Base-by-base conservation (phyloP, 2,888 invertebrate species). In the Cryptocheilus praepositus region DNA sequence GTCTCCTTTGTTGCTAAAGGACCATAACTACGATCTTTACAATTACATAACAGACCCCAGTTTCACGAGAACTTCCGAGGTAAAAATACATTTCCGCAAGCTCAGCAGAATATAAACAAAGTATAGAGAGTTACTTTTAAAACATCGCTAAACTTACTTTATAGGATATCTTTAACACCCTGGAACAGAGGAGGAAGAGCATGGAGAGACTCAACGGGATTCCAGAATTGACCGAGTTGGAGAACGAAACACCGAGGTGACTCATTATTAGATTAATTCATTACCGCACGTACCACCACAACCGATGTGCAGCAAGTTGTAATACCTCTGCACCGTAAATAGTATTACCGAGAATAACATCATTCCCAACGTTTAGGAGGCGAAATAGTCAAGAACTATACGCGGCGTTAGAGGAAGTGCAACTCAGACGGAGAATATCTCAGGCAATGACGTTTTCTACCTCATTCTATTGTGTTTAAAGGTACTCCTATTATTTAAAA, bases 1-100 rank as follows among this genome's bases (percentile, higher is more conserved):
- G 15, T 86, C 88, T 11, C 87, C 88, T 0, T 67, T 87, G 22
- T 74, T 87, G 44, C 71, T 87, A 7, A 84, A 86, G 54, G 86
- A 87, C 52, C 74, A 83, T 36, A 84, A 76, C 67, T 85, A 86
- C 51, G 85, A 85, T 28, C 77, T 82, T 22, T 82, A 84, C 70
- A 79, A 70, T 55, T 87, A 84, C 56, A 79, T 84, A 69, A 72
- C 82, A 28, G 88, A 88, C 70, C 87, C 88, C 2, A 88, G 87
- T 61, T 88, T 88, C 51, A 87, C 86, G 2, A 84, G 88, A 67
- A 88, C 88, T 13, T 88, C 88, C 0, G 88, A 88, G 82, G 88
- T 88, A 66, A 43, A n/a, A 43, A 46, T 8, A 55, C 11, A 18
- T 22, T 11, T 18, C 25, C 25, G 25, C 25, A 25, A 25, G 25